phyloP scores from a whole-genome alignment of 2,888 invertebrate genomes.

The Harmothoe impar region DNA sequence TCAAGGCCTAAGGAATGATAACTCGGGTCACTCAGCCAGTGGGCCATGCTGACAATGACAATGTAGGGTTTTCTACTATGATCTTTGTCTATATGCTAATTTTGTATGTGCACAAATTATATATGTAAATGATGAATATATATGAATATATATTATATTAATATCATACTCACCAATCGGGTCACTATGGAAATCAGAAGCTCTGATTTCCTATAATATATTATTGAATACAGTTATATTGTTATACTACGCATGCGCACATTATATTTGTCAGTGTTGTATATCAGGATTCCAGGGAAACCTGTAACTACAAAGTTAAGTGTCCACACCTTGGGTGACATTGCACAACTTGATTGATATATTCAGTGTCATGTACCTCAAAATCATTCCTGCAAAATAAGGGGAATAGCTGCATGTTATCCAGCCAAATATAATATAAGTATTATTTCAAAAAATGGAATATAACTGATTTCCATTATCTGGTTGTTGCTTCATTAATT shows the following conservation, averaged over 20 bases:
- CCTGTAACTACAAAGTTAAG: not conserved
- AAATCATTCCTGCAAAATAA: conserved; percentile 29
- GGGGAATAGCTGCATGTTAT: not conserved
- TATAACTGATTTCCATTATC: not conserved
- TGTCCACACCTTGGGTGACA: not conserved
- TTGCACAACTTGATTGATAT: conserved; percentile 49
- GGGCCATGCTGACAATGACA: not conserved
- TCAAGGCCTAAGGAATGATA: not conserved
- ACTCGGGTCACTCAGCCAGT: not conserved
- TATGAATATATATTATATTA: conserved; percentile 10
- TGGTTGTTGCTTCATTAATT: not conserved
- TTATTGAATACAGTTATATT: conserved; percentile 20
- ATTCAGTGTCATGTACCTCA: conserved; percentile 42
- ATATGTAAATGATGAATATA: conserved; percentile 21
- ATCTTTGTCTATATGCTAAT: conserved; percentile 38
- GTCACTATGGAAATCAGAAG: not conserved
- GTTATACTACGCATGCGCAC: conserved; percentile 40
- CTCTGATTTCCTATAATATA: not conserved
- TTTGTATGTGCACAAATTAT: conserved; percentile 51
- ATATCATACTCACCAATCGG: not conserved
- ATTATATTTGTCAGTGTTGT: conserved; percentile 13
- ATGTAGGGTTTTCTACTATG: conserved; percentile 26
- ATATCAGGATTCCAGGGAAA: not conserved
- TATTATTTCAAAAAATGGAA: not conserved
- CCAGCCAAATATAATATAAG: not conserved